Evolutionary conservation across 2,113 vertebrate species (phyloP).

Genomic region (Gasterosteus nipponicus): DNA sequence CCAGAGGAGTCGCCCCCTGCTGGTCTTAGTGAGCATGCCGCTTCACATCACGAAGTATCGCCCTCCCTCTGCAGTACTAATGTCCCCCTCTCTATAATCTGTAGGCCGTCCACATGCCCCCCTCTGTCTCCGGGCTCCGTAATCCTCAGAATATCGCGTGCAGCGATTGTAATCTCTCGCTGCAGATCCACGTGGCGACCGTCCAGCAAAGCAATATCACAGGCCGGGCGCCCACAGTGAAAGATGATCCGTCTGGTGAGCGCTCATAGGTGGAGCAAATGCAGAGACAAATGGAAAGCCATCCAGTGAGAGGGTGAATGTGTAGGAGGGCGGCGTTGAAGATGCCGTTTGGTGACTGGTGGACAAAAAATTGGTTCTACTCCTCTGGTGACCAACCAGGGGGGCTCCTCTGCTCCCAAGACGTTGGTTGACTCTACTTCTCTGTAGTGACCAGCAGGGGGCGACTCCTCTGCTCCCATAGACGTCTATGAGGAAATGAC

Average conservation of each 20-base stretch:
- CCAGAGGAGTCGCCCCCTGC: too few species aligned
- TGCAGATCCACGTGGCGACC: slow-evolving; percentile 49
- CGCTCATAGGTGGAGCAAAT: slow-evolving; percentile 26
- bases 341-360: background rate
- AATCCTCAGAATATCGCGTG: background rate
- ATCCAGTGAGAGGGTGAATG: slow-evolving; percentile 29
- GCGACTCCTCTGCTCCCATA: too few species aligned
- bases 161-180: slow-evolving; percentile 18
- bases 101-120: background rate
- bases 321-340: too few species aligned
- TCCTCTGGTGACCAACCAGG: too few species aligned
- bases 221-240: slow-evolving; percentile 16
- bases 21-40: too few species aligned
- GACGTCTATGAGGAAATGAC: too few species aligned
- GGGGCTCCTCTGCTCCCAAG: too few species aligned
- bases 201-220: slow-evolving; percentile 49
- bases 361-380: too few species aligned
- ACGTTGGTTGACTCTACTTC: too few species aligned
- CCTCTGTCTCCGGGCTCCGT: background rate
- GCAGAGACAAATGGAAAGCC: slow-evolving; percentile 51
- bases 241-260: slow-evolving; percentile 41
- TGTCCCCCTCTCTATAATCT: background rate
- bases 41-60: too few species aligned
- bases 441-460: too few species aligned
- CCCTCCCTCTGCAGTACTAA: background rate